Evolutionary conservation across 2,797 vertebrate genomes (phyloP).

Genomic region (Pelobates cultripes): DNA sequence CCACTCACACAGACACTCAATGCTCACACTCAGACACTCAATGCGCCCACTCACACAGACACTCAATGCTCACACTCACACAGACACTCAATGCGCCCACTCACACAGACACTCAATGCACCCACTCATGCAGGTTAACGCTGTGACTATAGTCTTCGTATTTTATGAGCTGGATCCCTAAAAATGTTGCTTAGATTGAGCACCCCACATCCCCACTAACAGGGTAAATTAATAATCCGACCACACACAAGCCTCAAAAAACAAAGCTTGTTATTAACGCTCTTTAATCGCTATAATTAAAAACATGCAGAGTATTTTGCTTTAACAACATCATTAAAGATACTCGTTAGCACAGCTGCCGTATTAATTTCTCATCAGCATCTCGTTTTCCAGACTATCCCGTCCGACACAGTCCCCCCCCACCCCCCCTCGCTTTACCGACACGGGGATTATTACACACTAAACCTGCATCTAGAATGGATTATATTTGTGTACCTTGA

Average conservation of each 20-base stretch:
- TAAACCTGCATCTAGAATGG: not conserved
- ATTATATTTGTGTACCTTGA: not conserved
- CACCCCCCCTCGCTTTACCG: slow-evolving; percentile 1
- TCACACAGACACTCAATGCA: too few relatives aligned
- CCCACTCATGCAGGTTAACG: too few relatives aligned
- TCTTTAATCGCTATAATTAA: slow-evolving; percentile 80
- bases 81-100: too few relatives aligned
- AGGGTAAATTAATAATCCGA: slow-evolving; percentile 6
- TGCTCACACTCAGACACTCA: too few relatives aligned
- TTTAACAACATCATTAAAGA: slow-evolving; percentile 75
- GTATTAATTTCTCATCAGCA: slow-evolving; percentile 78
- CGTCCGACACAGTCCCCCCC: slow-evolving; percentile 21
- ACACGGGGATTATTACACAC: slow-evolving; percentile 33
- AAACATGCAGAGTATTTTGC: slow-evolving; percentile 75
- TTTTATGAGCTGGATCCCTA: too few relatives aligned
- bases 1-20: too few relatives aligned
- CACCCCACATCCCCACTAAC: not conserved
- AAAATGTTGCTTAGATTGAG: too few relatives aligned
- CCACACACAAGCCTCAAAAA: slow-evolving; percentile 19
- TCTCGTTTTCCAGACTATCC: slow-evolving; percentile 56
- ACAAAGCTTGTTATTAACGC: slow-evolving; percentile 67
- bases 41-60: too few relatives aligned
- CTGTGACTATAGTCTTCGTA: too few relatives aligned
- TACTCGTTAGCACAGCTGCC: slow-evolving; percentile 73
- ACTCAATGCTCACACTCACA: too few relatives aligned